Conservation (phyloP, 2,113 vertebrate species). For the Nothoprocta pentlandii region DNA sequence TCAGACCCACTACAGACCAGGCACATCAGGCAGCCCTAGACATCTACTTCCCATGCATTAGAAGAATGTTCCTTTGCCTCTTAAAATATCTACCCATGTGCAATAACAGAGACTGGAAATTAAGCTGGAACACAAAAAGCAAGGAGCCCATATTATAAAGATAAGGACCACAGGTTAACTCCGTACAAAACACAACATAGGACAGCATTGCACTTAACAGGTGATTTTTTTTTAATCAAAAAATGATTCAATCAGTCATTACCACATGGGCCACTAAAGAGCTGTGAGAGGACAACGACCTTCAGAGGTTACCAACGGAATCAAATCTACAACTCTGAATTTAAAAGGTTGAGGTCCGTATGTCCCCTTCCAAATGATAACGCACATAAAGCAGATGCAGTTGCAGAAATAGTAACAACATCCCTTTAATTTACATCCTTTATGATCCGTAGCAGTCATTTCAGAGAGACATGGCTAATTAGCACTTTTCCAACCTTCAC, state of each 20-base stretch:
- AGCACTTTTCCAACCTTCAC: neutral
- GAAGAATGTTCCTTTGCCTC: rapidly evolving
- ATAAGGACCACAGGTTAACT: neutral
- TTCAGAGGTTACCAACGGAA: neutral
- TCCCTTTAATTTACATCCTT: neutral
- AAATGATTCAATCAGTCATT: neutral
- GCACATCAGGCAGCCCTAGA: neutral
- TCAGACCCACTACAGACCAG: neutral
- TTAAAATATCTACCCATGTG: neutral
- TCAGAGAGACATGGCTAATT: rapidly evolving
- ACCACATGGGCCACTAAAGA: neutral
- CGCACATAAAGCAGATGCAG: neutral
- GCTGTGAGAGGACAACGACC: neutral
- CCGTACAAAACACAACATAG: neutral
- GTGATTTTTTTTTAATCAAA: neutral
- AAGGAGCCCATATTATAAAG: rapidly evolving
- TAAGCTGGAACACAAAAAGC: neutral
- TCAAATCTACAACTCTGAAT: neutral
- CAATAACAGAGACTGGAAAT: neutral
- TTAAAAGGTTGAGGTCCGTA: neutral
- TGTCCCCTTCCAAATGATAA: rapidly evolving
- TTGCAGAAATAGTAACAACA: neutral
- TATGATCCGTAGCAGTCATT: neutral
- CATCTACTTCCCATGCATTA: neutral
- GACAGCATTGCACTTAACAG: neutral